Evolutionary conservation across 2,113 vertebrate species (phyloP).

Genomic region (Alouatta palliata): DNA sequence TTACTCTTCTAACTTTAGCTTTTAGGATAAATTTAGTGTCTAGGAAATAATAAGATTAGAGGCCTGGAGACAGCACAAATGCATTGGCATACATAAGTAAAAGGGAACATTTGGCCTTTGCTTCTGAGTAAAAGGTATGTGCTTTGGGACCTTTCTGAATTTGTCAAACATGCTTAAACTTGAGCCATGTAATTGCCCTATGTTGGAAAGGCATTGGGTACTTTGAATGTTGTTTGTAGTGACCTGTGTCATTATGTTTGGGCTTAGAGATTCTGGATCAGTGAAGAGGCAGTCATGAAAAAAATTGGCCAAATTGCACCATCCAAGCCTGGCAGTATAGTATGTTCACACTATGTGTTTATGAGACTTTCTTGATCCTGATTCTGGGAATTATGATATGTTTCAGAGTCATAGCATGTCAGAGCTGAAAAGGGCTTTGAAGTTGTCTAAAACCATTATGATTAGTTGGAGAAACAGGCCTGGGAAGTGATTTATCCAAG

Average conservation of each 20-base stretch:
- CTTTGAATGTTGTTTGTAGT: background rate
- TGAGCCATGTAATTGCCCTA: background rate
- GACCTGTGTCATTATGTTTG: background rate
- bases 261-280: background rate
- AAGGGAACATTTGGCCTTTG: background rate
- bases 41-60: conserved; percentile 21
- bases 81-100: background rate
- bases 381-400: background rate
- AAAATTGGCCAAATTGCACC: background rate
- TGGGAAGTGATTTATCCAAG: background rate
- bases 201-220: background rate
- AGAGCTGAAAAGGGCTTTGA: background rate
- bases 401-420: background rate
- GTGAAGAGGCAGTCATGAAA: background rate
- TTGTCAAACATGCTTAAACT: background rate
- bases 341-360: background rate
- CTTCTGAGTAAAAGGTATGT: background rate
- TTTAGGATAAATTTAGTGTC: background rate
- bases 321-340: background rate
- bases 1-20: conserved; percentile 15
- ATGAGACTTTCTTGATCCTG: background rate
- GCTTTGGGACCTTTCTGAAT: background rate
- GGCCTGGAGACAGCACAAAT: background rate
- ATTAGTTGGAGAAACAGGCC: background rate
- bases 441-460: background rate